These are phyloP conservation scores for Saccopteryx leptura DNA, from an alignment of 2,113 vertebrate species.

Conservation along the genomic window DNA sequence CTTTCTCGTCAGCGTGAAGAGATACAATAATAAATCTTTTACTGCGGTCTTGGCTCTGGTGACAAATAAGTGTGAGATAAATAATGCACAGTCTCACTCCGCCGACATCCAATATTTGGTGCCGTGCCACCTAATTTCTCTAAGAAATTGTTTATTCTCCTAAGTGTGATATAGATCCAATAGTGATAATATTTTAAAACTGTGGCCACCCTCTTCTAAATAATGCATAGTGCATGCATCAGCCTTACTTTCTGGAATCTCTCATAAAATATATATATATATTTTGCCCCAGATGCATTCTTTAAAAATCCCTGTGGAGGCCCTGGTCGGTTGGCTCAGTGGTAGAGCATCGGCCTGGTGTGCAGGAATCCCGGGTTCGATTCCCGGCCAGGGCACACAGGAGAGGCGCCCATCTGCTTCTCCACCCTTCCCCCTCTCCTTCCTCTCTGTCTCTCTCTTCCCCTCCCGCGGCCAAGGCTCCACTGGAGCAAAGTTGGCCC, in stretches of 20 bases:
- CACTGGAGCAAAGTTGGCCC: too few relatives aligned
- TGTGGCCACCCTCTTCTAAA: not conserved
- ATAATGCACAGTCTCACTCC: not conserved
- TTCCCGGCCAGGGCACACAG: too few relatives aligned
- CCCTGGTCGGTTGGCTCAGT: too few relatives aligned
- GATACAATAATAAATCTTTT: constrained; percentile 41
- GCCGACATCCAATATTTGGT: not conserved
- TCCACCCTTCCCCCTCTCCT: too few relatives aligned
- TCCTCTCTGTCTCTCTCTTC: too few relatives aligned
- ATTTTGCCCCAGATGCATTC: not conserved
- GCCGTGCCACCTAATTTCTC: not conserved
- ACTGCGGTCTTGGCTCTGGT: constrained; percentile 11
- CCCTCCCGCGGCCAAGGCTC: too few relatives aligned
- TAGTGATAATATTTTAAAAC: not conserved
- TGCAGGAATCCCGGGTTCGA: too few relatives aligned
- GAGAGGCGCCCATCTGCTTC: too few relatives aligned
- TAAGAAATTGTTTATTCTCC: not conserved
- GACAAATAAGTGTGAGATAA: not conserved
- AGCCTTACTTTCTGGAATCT: not conserved
- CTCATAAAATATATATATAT: not conserved
- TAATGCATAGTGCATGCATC: not conserved
- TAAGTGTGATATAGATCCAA: not conserved
- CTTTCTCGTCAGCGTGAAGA: constrained; percentile 53
- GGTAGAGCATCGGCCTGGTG: too few relatives aligned
- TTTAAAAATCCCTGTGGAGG: not conserved